phyloP scores from a whole-genome alignment of 2,797 vertebrate genomes.

The Tadarida brasiliensis region DNA sequence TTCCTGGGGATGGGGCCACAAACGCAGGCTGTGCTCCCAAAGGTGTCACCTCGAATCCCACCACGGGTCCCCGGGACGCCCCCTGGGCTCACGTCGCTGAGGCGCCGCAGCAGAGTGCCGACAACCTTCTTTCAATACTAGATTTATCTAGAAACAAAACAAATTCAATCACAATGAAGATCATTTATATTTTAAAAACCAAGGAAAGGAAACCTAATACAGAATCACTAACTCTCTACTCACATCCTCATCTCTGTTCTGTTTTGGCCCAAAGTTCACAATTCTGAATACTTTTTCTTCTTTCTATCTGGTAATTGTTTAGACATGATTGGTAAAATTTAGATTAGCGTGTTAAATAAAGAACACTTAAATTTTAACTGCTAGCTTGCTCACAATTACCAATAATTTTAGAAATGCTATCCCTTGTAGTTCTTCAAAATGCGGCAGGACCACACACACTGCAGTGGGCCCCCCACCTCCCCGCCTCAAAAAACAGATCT shows the following conservation, averaged over 20 bases:
- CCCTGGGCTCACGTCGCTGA: slow-evolving; percentile 93
- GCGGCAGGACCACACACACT: background rate
- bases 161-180: background rate
- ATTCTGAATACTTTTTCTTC: background rate
- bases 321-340: background rate
- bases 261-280: background rate
- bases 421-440: background rate
- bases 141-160: slow-evolving; percentile 93
- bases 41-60: slow-evolving; percentile 73
- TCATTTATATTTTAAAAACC: slow-evolving; percentile 18
- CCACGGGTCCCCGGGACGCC: slow-evolving; percentile 86
- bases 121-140: slow-evolving; percentile 96
- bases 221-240: background rate
- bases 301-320: background rate
- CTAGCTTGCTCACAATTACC: background rate
- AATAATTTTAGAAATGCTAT: background rate
- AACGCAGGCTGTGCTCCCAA: slow-evolving; percentile 77
- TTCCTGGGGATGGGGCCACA: slow-evolving; percentile 75
- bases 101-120: slow-evolving; percentile 94
- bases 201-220: background rate
- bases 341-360: background rate
- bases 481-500: background rate
- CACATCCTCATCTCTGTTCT: background rate
- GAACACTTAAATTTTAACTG: background rate
- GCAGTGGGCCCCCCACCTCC: background rate